phyloP scores from a whole-genome alignment of 2,113 vertebrate species.

The Limnothrissa miodon region DNA sequence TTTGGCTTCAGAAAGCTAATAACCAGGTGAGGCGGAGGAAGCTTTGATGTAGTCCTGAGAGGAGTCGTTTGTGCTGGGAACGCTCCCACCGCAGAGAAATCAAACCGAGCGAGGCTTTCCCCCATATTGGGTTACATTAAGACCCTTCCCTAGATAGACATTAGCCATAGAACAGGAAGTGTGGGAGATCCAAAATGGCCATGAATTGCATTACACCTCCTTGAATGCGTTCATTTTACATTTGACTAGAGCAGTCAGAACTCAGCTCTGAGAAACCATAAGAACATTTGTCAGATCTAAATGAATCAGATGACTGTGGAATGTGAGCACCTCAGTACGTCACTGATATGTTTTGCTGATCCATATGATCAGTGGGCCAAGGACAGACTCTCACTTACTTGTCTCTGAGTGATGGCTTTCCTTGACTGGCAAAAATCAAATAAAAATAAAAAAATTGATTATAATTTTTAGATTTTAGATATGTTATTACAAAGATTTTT shows the following conservation, averaged over 20 bases:
- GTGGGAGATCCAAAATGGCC: conserved; percentile 1
- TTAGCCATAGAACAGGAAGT: not conserved
- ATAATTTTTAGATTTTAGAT: too few relatives aligned
- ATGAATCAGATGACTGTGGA: not conserved
- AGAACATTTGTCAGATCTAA: not conserved
- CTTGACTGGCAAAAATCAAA: not conserved
- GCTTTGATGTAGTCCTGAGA: not conserved
- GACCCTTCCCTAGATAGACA: not conserved
- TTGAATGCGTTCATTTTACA: not conserved
- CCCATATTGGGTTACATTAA: conserved; percentile 13
- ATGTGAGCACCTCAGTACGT: not conserved
- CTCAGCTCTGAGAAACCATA: not conserved
- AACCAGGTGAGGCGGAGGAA: not conserved
- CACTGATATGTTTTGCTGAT: not conserved
- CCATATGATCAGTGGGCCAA: not conserved
- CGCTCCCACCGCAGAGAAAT: not conserved
- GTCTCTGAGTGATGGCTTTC: not conserved
- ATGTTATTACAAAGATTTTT: too few relatives aligned
- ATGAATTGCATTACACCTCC: conserved; percentile 12
- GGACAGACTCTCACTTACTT: not conserved
- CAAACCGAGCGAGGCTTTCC: not conserved
- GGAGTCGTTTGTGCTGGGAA: not conserved
- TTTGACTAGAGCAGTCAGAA: not conserved
- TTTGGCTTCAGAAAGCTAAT: conserved; percentile 10
- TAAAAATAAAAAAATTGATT: too few relatives aligned